phyloP scores from a whole-genome alignment of 2,888 invertebrate species.

The Drosophila differens region DNA sequence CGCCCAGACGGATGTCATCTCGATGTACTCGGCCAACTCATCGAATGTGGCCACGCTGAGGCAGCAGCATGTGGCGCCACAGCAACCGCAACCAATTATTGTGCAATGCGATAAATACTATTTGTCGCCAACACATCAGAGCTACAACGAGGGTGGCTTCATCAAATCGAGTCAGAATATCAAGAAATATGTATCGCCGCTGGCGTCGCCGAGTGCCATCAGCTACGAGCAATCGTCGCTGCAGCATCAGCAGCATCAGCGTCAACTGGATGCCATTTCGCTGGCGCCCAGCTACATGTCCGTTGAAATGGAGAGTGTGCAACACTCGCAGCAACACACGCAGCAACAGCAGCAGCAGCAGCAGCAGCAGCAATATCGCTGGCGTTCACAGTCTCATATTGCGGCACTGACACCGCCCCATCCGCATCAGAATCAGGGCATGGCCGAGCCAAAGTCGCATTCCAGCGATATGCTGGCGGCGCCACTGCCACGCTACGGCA shows the following conservation, averaged over 20 bases:
- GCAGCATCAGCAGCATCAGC: conserved; percentile 51
- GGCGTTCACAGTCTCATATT: conserved; percentile 80
- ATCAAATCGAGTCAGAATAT: conserved; percentile 84
- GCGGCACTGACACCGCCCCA: conserved; percentile 69
- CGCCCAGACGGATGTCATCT: conserved; percentile 66
- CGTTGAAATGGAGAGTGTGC: conserved; percentile 70
- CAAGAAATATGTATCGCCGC: conserved; percentile 83
- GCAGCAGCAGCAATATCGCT: conserved; percentile 65
- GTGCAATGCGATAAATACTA: conserved; percentile 85
- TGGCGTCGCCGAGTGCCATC: conserved; percentile 73
- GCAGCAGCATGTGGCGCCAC: conserved; percentile 76
- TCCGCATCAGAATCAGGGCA: conserved; percentile 47
- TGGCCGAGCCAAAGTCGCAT: conserved; percentile 74
- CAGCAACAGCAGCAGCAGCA: conserved; percentile 52
- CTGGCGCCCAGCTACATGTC: conserved; percentile 80
- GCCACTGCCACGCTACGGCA: conserved; percentile 60
- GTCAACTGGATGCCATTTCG: conserved; percentile 78
- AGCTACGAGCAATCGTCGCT: conserved; percentile 64
- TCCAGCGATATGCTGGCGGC: conserved; percentile 82
- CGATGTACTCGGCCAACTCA: conserved; percentile 81
- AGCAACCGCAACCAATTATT: conserved; percentile 79
- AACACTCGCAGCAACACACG: conserved; percentile 41
- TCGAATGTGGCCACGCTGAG: conserved; percentile 82
- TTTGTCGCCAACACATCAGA: conserved; percentile 83
- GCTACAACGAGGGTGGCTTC: conserved; percentile 83